A percentile compares a stretch with the other conserved stretches of the same genome.
These are phyloP conservation scores for Neopipo cinnamomea DNA, from an alignment of 2,113 vertebrate genomes.

Conservation along the genomic window DNA sequence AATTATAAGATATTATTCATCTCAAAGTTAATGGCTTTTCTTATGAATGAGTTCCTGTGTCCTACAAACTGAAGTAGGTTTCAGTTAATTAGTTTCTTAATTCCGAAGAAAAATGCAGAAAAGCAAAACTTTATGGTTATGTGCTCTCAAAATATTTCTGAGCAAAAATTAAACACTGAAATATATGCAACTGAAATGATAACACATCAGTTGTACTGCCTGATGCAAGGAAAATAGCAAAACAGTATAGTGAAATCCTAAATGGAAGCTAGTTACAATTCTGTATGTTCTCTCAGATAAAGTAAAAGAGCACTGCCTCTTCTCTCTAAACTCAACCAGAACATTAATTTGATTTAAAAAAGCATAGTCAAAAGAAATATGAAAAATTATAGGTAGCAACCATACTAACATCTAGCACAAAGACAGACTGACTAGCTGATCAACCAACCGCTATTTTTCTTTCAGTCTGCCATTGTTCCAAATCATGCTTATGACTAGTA, in stretches of 20 bases:
- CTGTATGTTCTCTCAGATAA: not conserved
- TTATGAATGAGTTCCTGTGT: not conserved
- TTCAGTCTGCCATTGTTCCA: not conserved
- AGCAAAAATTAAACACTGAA: not conserved
- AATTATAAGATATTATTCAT: not conserved
- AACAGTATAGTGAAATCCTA: not conserved
- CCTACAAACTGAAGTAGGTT: not conserved
- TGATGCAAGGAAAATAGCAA: not conserved
- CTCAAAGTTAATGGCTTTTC: not conserved
- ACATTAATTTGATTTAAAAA: not conserved
- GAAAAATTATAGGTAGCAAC: not conserved
- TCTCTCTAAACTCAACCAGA: not conserved
- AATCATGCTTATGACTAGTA: not conserved
- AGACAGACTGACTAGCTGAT: not conserved
- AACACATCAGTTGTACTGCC: not conserved
- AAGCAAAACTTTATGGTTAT: not conserved
- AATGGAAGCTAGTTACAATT: not conserved
- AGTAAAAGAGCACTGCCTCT: not conserved
- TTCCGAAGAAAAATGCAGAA: not conserved
- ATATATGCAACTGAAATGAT: not conserved
- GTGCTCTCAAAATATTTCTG: not conserved
- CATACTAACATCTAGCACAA: not conserved
- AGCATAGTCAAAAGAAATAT: not conserved
- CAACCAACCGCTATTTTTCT: not conserved
- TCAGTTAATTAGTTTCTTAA: not conserved